A percentile compares a stretch with the other conserved stretches of the same genome.
These are phyloP conservation scores for Nilaparvata lugens DNA, from an alignment of 1,140 invertebrate genomes.

Conservation along the genomic window DNA sequence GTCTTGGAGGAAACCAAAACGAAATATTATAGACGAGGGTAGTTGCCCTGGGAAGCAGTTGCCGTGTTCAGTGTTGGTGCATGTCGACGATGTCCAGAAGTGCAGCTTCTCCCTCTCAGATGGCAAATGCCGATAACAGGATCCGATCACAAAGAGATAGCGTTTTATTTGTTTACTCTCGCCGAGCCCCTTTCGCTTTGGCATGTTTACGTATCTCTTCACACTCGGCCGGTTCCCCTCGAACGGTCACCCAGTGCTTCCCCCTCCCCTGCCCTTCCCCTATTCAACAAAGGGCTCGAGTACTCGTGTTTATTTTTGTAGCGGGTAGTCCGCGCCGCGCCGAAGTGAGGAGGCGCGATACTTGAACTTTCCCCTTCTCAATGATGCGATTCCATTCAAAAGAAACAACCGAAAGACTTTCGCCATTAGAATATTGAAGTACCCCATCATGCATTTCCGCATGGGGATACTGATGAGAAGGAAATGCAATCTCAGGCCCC, in stretches of 20 bases:
- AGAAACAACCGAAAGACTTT: too few species aligned
- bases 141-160: neutral
- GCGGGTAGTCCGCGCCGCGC: neutral
- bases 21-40: too few species aligned
- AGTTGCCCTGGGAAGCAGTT: neutral
- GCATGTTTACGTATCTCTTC: slow-evolving; percentile 1
- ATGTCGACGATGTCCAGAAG: too few species aligned
- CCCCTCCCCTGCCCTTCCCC: neutral
- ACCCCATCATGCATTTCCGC: too few species aligned
- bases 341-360: neutral
- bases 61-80: neutral
- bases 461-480: too few species aligned
- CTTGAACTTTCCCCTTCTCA: neutral
- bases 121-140: neutral
- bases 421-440: too few species aligned
- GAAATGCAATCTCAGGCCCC: too few species aligned
- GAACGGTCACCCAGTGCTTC: neutral
- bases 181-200: neutral
- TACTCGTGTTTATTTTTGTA: slow-evolving; percentile 1
- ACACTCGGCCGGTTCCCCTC: neutral
- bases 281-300: neutral
- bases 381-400: too few species aligned
- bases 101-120: too few species aligned
- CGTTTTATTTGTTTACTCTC: slow-evolving; percentile 2
- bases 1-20: too few species aligned